These are phyloP conservation scores for Gryllus bimaculatus DNA, from an alignment of 1,140 invertebrate genomes.

Conservation along the genomic window DNA sequence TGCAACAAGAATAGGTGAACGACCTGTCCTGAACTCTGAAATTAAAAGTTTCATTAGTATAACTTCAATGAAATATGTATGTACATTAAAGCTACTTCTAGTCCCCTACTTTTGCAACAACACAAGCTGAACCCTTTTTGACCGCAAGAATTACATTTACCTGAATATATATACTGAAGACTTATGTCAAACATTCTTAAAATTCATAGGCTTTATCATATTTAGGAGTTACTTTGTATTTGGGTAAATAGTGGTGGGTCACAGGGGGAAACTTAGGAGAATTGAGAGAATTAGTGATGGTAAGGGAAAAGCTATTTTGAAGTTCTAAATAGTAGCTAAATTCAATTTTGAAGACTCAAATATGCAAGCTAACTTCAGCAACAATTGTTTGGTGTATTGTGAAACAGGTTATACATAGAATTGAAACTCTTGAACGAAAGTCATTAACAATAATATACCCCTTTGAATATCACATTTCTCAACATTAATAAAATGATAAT, in stretches of 20 bases:
- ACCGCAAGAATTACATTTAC: background rate
- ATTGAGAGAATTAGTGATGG: too few species aligned
- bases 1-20: conserved; percentile 86
- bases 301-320: too few species aligned
- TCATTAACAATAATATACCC: background rate
- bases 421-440: background rate
- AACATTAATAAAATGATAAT: background rate
- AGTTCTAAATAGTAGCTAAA: too few species aligned
- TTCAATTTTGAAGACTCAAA: background rate
- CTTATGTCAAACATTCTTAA: background rate
- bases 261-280: too few species aligned
- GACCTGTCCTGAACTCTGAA: conserved; percentile 85
- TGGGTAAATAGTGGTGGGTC: too few species aligned
- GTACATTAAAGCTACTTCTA: background rate
- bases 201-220: background rate
- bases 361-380: background rate
- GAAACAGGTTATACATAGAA: background rate
- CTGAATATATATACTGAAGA: background rate
- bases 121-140: background rate
- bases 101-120: too few species aligned
- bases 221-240: background rate
- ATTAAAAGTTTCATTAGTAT: background rate
- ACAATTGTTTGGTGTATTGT: background rate
- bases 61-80: background rate
- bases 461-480: background rate